phyloP scores from a whole-genome alignment of 1,140 invertebrate species.

The Megalopta genalis region DNA sequence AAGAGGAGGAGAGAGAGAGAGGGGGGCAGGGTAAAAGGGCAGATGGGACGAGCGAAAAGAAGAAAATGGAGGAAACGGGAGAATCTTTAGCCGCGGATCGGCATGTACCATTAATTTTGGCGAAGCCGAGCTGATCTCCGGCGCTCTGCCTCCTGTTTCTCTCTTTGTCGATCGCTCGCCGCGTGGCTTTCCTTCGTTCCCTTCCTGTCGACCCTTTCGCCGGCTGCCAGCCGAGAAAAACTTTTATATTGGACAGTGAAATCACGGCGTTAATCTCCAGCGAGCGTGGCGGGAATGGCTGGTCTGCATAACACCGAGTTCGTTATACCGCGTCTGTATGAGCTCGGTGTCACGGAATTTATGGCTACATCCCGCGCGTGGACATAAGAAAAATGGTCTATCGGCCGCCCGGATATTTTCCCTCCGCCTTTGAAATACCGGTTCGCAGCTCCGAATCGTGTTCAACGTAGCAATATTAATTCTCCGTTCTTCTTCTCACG shows the following conservation, averaged over 20 bases:
- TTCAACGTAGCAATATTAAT: too few species aligned
- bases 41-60: background rate
- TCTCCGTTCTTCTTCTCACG: too few species aligned
- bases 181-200: too few species aligned
- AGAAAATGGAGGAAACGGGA: constrained; percentile 36
- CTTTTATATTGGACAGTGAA: constrained; percentile 63
- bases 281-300: constrained; percentile 20
- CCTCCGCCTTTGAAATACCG: background rate
- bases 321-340: constrained; percentile 35
- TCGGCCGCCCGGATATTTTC: background rate
- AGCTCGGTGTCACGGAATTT: constrained; percentile 9
- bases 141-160: background rate
- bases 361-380: background rate
- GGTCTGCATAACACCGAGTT: constrained; percentile 35
- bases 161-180: background rate
- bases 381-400: background rate
- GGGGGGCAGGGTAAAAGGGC: background rate
- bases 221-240: constrained; percentile 25
- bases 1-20: background rate
- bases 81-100: constrained; percentile 55
- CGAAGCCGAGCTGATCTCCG: constrained; percentile 24
- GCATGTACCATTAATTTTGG: constrained; percentile 62
- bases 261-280: constrained; percentile 61
- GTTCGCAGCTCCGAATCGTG: too few species aligned
- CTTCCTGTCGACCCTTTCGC: background rate